Conservation (phyloP, 2,113 vertebrate genomes). For the Zosterops borbonicus region DNA sequence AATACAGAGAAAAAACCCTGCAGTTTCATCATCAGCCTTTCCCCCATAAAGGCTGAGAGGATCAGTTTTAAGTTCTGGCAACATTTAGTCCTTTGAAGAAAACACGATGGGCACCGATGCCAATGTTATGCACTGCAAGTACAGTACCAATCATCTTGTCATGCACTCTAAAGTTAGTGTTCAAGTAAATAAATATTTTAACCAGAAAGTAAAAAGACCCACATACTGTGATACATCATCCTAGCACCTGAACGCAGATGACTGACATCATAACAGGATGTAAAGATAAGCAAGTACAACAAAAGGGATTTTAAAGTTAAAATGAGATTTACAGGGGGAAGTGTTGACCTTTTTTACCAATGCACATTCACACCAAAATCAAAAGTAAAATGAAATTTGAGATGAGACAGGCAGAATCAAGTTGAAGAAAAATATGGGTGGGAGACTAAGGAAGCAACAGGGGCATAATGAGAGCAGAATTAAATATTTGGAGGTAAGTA, state of each 20-base stretch:
- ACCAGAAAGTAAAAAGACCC: neutral
- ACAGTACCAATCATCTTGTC: neutral
- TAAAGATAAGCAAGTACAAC: neutral
- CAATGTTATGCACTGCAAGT: neutral
- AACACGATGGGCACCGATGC: neutral
- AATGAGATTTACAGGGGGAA: neutral
- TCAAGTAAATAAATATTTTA: neutral
- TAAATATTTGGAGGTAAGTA: neutral
- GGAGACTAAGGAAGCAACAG: neutral
- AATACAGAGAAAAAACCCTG: neutral
- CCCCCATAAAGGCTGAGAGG: neutral
- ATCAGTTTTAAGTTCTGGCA: neutral
- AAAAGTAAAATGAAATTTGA: neutral
- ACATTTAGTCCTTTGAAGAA: neutral
- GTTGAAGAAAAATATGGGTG: neutral
- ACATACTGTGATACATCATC: neutral
- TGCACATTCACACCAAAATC: neutral
- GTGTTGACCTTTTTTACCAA: neutral
- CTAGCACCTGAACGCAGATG: neutral
- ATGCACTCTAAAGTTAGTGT: neutral
- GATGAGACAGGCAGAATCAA: neutral
- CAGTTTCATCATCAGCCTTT: neutral
- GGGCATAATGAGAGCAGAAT: neutral
- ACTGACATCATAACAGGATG: neutral
- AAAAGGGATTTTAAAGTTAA: neutral